Percentiles rank a stretch among this genome's conserved stretches.
phyloP scores from a whole-genome alignment of 2,797 vertebrate species.

The Hypotaenidia okinawae region DNA sequence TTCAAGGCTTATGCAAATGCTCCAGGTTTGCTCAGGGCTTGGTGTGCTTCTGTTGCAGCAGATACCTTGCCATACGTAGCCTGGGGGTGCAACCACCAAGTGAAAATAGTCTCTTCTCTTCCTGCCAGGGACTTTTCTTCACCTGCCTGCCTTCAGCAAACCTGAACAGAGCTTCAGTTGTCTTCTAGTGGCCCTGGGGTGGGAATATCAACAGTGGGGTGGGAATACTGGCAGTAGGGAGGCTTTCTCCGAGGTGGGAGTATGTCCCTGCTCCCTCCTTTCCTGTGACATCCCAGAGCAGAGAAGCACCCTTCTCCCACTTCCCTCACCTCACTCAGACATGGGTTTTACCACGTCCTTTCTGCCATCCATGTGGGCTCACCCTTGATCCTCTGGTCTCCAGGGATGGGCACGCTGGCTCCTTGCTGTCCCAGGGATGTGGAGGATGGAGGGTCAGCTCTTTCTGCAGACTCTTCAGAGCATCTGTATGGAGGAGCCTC shows the following conservation, averaged over 20 bases:
- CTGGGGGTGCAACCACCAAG: not conserved
- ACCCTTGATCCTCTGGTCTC: not conserved
- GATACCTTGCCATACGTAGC: not conserved
- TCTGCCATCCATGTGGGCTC: not conserved
- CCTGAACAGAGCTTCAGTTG: not conserved
- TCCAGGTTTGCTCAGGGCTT: not conserved
- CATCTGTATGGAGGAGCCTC: not conserved
- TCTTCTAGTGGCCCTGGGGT: not conserved
- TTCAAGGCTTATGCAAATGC: slow-evolving; percentile 35
- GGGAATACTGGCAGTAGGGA: not conserved
- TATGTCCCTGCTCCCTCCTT: not conserved
- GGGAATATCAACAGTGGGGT: not conserved
- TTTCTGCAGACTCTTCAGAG: not conserved
- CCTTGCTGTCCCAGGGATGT: not conserved
- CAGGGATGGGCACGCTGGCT: fast-evolving
- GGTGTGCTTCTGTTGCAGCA: not conserved
- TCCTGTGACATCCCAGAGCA: not conserved
- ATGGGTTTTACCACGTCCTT: fast-evolving
- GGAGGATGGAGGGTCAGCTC: fast-evolving
- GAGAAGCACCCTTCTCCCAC: not conserved
- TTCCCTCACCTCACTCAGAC: not conserved
- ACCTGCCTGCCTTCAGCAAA: not conserved
- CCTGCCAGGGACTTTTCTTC: not conserved
- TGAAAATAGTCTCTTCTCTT: not conserved
- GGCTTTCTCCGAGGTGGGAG: not conserved